Conservation (phyloP, 2,113 vertebrate genomes). For the Pterocles burchelli region DNA sequence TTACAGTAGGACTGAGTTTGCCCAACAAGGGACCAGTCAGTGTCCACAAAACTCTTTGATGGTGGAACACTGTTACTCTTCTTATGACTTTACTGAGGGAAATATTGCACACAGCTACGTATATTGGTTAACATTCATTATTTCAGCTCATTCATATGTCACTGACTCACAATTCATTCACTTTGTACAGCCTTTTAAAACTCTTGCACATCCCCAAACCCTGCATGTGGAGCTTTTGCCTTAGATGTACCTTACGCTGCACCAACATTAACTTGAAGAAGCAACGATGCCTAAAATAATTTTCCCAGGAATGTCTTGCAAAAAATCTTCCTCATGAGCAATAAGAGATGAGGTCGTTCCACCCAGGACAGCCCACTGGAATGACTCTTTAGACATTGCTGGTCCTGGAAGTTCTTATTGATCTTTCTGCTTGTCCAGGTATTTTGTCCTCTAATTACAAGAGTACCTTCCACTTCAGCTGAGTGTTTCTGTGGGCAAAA, state of each 20-base stretch:
- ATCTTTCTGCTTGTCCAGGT: not conserved
- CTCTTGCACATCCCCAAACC: not conserved
- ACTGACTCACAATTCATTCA: slow-evolving; percentile 4
- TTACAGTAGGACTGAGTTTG: not conserved
- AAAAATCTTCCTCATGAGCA: not conserved
- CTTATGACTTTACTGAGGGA: not conserved
- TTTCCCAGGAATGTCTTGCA: not conserved
- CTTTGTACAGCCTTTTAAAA: not conserved
- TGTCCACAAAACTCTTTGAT: not conserved
- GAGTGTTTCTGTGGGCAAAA: not conserved
- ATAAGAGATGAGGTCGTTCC: not conserved
- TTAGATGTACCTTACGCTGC: not conserved
- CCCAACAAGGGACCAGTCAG: not conserved
- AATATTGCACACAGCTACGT: not conserved
- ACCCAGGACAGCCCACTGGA: not conserved
- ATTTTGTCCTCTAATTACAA: not conserved
- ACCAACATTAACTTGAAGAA: not conserved
- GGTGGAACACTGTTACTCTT: not conserved
- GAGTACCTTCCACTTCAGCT: not conserved
- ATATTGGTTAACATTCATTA: not conserved
- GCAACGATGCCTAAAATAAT: not conserved
- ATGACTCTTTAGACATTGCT: not conserved
- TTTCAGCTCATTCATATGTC: slow-evolving; percentile 23
- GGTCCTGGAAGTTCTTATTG: slow-evolving; percentile 31
- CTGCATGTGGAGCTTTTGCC: not conserved